Percentiles rank a stretch among this genome's conserved stretches.
Evolutionary conservation across 2,888 invertebrate genomes (phyloP).

Genomic region (Lycaena phlaeas): DNA sequence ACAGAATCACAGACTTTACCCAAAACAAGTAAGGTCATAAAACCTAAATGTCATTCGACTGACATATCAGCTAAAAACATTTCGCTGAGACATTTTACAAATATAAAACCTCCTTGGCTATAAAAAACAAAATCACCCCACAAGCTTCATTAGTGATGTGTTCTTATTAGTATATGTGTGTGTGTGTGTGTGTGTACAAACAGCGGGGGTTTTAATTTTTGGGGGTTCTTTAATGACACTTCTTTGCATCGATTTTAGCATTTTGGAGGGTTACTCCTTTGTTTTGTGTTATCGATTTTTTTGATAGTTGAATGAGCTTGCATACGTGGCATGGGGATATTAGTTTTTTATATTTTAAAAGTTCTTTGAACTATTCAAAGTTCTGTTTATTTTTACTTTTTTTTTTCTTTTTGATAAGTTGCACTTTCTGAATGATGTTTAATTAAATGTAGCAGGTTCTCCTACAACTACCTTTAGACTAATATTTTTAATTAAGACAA

Average conservation of each 20-base stretch:
- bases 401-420: no score
- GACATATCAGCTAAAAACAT: no score
- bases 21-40: no score
- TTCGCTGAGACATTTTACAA: no score
- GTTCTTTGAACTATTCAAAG: background rate
- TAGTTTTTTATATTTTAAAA: background rate
- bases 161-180: conserved; percentile 29
- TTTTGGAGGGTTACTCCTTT: conserved; percentile 66
- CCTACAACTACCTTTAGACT: no score
- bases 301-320: conserved; percentile 30
- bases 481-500: no score
- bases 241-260: conserved; percentile 69
- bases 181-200: conserved; percentile 32
- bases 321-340: conserved; percentile 35
- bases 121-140: conserved; percentile 24
- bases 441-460: no score
- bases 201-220: conserved; percentile 64
- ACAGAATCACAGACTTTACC: no score
- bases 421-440: no score
- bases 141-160: conserved; percentile 39
- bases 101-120: no score
- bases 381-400: background rate
- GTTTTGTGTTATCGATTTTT: conserved; percentile 63
- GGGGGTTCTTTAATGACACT: conserved; percentile 73
- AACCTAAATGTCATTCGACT: no score